Base-by-base conservation (phyloP, 2,888 invertebrate species). In the Microplitis deprimator region DNA sequence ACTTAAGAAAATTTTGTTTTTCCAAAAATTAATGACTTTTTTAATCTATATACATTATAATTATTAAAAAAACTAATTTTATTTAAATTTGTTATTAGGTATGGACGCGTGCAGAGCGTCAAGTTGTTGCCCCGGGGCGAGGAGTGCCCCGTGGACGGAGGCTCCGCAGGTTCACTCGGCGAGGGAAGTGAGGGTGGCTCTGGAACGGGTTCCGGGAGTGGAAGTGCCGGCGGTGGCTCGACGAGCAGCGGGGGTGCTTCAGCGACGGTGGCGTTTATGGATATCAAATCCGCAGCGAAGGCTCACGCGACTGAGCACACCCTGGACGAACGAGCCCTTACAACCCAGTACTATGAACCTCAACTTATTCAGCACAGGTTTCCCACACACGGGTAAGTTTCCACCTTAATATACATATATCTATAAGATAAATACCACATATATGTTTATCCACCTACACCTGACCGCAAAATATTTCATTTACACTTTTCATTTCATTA, bases 71-170 rank as follows among this genome's bases (percentile, higher is more conserved):
- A n/a, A 65, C 67, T 68, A 62, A 29, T 59, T 61, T 62, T 39
- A 59, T 70, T 67, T 70, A 50, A 38, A 65, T 65, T 29, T 65
- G 62, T 75, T 92, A 92, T 77, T 93, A 97, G 97, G 93, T 97
- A 97, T 96, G 97, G 97, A 93, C 96, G 96, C 93, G 97, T 97
- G 92, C 97, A 97, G 93, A 97, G 96, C 94, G 96, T 97, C 93
- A 97, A 96, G 92, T 93, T 97, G 92, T 93, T 97, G 93, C 93
- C 95, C 86, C 91, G 91, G 90, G 90, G 91, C 90, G 89, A 90
- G 83, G 89, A 88, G 81, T 89, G 90, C 86, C 88, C 89, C 86
- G 89, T 88, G 89, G 90, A 89, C 83, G 89, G 89, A 83, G 84
- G 86, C 84, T 87, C 87, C 85, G 91, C 90, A 90, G 89, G 92